These are phyloP conservation scores for Latheticus oryzae DNA, from an alignment of 2,888 invertebrate genomes.

Conservation along the genomic window DNA sequence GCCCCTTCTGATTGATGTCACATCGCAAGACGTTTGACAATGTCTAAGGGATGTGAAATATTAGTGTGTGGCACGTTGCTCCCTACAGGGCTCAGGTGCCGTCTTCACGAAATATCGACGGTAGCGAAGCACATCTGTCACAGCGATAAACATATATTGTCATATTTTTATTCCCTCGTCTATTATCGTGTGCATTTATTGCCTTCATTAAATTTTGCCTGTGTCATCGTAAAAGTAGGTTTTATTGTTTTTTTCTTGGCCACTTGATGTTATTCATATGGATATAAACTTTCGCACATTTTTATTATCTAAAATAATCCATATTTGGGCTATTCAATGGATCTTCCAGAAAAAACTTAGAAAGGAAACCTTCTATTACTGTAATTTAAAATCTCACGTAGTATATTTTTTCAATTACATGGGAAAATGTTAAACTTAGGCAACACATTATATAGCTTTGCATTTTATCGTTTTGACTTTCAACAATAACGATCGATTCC, in stretches of 20 bases:
- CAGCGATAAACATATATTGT: conserved; percentile 17
- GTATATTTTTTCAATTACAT: too few relatives aligned
- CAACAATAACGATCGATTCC: too few relatives aligned
- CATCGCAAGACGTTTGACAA: conserved; percentile 53
- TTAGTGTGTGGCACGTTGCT: conserved; percentile 47
- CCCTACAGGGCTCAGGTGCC: conserved; percentile 48
- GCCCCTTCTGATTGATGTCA: conserved; percentile 56
- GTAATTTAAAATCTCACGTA: too few relatives aligned
- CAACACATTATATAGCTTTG: conserved; percentile 33
- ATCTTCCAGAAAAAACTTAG: too few relatives aligned
- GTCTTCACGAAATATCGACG: conserved; percentile 43
- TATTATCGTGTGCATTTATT: conserved; percentile 1
- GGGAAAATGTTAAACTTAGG: too few relatives aligned
- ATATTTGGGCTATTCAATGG: too few relatives aligned
- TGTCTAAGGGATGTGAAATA: conserved; percentile 53
- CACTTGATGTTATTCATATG: too few relatives aligned
- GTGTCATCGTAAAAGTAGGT: conserved; percentile 2
- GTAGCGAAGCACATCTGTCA: conserved; percentile 29
- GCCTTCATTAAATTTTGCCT: conserved; percentile 3
- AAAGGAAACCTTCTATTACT: too few relatives aligned
- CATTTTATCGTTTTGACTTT: too few relatives aligned
- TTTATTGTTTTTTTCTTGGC: too few relatives aligned
- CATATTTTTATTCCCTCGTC: conserved; percentile 19
- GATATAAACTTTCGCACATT: too few relatives aligned
- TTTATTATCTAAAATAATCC: too few relatives aligned